phyloP scores from a whole-genome alignment of 1,140 invertebrate genomes.

The Leptinotarsa lineolata region DNA sequence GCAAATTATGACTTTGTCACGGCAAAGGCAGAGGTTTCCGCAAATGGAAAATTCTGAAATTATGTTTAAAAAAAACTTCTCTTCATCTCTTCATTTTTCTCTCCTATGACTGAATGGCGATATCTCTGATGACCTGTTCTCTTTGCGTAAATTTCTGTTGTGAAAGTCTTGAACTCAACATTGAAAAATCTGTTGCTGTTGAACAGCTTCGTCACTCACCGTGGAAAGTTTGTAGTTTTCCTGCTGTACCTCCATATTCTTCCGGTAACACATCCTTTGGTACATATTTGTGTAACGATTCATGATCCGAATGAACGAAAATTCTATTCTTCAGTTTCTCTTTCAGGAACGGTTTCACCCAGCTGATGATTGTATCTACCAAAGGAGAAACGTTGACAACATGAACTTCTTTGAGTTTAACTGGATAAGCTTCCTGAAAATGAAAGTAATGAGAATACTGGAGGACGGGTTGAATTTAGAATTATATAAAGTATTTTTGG shows the following conservation, averaged over 20 bases:
- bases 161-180: too few relatives aligned
- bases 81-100: too few relatives aligned
- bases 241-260: constrained; percentile 78
- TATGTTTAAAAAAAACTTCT: too few relatives aligned
- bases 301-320: constrained; percentile 73
- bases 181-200: too few relatives aligned
- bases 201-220: constrained; percentile 53
- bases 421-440: constrained; percentile 77
- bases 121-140: too few relatives aligned
- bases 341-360: constrained; percentile 83
- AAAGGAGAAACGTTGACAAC: constrained; percentile 81
- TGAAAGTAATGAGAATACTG: background rate
- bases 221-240: constrained; percentile 70
- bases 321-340: constrained; percentile 84
- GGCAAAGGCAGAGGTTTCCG: too few relatives aligned
- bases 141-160: too few relatives aligned
- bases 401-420: constrained; percentile 83
- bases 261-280: constrained; percentile 77
- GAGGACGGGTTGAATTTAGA: too few relatives aligned
- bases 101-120: too few relatives aligned
- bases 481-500: too few relatives aligned
- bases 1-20: too few relatives aligned
- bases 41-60: too few relatives aligned
- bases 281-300: constrained; percentile 75
- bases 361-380: constrained; percentile 80